These are phyloP conservation scores for Sinocyclocheilus anshuiensis DNA, from an alignment of 2,113 vertebrate species.

Conservation along the genomic window DNA sequence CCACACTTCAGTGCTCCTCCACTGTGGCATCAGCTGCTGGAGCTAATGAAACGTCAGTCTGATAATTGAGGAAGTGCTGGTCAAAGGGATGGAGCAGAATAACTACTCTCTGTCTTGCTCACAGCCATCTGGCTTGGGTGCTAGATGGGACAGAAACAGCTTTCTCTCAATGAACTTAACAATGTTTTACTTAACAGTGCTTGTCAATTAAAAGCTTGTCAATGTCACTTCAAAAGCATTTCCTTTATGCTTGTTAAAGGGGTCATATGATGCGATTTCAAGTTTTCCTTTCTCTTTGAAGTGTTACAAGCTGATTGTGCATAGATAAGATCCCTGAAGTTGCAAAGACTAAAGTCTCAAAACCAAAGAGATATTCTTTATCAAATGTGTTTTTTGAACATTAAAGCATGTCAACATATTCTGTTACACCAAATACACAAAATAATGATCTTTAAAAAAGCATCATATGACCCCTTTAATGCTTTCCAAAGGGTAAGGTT, in stretches of 20 bases:
- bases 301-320: no score
- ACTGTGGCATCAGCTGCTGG: slow-evolving; percentile 45
- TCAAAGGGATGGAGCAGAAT: slow-evolving; percentile 34
- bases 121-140: slow-evolving; percentile 12
- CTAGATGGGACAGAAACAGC: slow-evolving; percentile 23
- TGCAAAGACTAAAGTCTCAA: no score
- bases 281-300: no score
- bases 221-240: slow-evolving; percentile 17
- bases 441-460: no score
- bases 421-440: no score
- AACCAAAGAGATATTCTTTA: no score
- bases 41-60: slow-evolving; percentile 51
- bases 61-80: slow-evolving; percentile 43
- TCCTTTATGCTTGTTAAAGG: background rate
- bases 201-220: slow-evolving; percentile 19
- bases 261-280: no score
- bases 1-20: slow-evolving; percentile 29
- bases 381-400: no score
- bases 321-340: no score
- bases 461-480: no score
- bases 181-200: slow-evolving; percentile 27
- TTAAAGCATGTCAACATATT: no score
- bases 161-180: slow-evolving; percentile 10
- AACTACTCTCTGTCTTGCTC: slow-evolving; percentile 17
- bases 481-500: background rate